phyloP scores from a whole-genome alignment of 2,797 vertebrate species.

The Acrossocheilus wenchowensis region DNA sequence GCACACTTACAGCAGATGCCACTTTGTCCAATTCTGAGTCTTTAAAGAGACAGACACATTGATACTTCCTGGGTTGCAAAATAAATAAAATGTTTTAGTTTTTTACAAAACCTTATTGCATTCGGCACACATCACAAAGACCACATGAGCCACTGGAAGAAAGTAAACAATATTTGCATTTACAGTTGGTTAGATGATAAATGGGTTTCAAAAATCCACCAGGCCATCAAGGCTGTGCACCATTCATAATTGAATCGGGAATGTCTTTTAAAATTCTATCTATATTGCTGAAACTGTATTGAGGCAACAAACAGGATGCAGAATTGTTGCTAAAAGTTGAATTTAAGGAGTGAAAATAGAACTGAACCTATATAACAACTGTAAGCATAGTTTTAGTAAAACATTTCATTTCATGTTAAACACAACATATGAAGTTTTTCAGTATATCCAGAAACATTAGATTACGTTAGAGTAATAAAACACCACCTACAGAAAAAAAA shows the following conservation, averaged over 20 bases:
- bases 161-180: neutral
- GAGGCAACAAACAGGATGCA: neutral
- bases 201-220: neutral
- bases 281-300: neutral
- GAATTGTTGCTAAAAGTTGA: neutral
- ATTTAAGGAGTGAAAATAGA: neutral
- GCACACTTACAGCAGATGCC: slow-evolving; percentile 25
- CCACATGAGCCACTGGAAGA: neutral
- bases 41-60: slow-evolving; percentile 8
- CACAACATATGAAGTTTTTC: neutral
- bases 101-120: neutral
- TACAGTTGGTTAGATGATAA: neutral
- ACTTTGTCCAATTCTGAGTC: slow-evolving; percentile 16
- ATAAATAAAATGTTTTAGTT: neutral
- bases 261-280: neutral
- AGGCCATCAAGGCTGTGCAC: neutral
- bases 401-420: neutral
- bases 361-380: neutral
- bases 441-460: no score
- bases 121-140: neutral
- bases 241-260: neutral
- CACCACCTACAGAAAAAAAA: no score
- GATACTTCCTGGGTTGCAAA: neutral
- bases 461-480: no score
- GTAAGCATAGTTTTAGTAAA: neutral